Evolutionary conservation across 1,140 invertebrate species (phyloP).

Genomic region (Polypedilum vanderplanki): DNA sequence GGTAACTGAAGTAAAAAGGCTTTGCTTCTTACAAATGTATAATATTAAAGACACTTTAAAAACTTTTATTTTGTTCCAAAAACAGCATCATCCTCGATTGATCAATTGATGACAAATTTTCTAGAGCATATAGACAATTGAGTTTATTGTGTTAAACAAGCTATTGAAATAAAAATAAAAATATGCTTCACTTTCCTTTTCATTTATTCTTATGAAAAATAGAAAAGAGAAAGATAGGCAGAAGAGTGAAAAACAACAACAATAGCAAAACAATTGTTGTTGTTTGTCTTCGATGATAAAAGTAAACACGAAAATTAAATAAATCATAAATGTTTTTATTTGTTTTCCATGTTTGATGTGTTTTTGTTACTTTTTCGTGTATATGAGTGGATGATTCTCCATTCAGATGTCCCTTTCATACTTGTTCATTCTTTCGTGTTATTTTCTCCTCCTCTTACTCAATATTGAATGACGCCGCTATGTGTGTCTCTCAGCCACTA

Average conservation of each 20-base stretch:
- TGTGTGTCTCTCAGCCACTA: neutral
- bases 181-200: neutral
- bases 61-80: neutral
- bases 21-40: neutral
- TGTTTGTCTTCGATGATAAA: conserved; percentile 26
- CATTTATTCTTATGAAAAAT: neutral
- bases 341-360: conserved; percentile 24
- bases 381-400: too few species aligned
- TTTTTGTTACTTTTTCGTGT: neutral
- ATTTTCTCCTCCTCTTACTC: neutral
- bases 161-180: too few species aligned
- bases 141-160: too few species aligned
- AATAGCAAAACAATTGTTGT: neutral
- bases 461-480: neutral
- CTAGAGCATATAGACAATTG: neutral
- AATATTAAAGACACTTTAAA: too few species aligned
- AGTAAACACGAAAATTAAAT: conserved; percentile 27
- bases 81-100: neutral
- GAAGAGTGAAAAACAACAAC: neutral
- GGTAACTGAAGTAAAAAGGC: neutral
- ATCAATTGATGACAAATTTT: neutral
- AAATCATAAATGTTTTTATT: conserved; percentile 29
- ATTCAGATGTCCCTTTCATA: too few species aligned
- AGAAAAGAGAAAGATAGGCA: neutral
- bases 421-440: too few species aligned